phyloP scores from a whole-genome alignment of 2,113 vertebrate species.

The Nestor notabilis region DNA sequence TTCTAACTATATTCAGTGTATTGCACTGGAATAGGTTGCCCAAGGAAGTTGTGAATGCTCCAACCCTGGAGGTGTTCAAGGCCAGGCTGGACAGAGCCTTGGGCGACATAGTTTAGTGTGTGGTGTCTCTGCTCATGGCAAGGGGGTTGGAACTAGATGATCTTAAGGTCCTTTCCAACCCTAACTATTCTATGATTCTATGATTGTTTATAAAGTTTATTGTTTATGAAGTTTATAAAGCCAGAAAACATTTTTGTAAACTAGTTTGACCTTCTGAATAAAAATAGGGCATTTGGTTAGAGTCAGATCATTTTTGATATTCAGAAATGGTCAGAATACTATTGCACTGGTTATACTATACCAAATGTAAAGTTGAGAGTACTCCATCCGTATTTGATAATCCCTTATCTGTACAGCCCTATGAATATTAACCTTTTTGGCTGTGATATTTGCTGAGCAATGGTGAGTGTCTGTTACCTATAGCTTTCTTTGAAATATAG shows the following conservation, averaged over 20 bases:
- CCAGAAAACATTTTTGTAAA: neutral
- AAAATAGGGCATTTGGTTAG: neutral
- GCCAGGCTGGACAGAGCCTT: too few relatives aligned
- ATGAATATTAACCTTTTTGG: neutral
- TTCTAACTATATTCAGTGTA: neutral
- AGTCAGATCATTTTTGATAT: neutral
- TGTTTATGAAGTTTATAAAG: neutral
- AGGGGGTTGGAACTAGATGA: too few relatives aligned
- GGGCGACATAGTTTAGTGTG: too few relatives aligned
- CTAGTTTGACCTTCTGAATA: neutral
- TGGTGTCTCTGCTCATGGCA: too few relatives aligned
- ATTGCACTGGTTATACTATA: neutral
- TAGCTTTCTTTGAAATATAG: neutral
- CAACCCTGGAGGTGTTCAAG: too few relatives aligned
- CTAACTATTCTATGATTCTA: too few relatives aligned
- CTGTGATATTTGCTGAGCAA: neutral
- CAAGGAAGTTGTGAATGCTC: too few relatives aligned
- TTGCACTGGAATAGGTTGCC: too few relatives aligned
- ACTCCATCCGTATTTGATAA: neutral
- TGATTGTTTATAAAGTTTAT: neutral
- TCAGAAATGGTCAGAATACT: neutral
- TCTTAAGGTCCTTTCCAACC: too few relatives aligned
- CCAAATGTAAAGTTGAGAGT: neutral
- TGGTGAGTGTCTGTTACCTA: neutral
- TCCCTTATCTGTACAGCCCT: neutral